phyloP scores from a whole-genome alignment of 2,888 invertebrate species.

The Stenichneumon culpator region DNA sequence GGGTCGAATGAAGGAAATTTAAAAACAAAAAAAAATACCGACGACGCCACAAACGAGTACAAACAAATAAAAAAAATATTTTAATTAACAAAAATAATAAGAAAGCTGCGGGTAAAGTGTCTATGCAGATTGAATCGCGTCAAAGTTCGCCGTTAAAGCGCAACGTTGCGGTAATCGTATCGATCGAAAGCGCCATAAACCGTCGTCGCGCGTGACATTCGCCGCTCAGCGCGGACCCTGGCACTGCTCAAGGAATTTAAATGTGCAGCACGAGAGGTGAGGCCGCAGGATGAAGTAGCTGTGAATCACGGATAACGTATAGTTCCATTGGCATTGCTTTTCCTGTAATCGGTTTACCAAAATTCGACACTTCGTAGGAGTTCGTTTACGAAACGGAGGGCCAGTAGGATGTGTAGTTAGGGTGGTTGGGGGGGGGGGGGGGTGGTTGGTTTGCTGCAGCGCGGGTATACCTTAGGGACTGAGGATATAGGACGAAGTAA shows the following conservation, averaged over 20 bases:
- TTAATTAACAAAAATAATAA: not conserved
- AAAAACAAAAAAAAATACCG: not conserved
- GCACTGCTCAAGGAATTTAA: slow-evolving; percentile 73
- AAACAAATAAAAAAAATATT: slow-evolving; percentile 9
- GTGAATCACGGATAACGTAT: not conserved
- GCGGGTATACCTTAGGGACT: slow-evolving; percentile 13
- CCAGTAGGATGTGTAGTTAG: slow-evolving; percentile 57
- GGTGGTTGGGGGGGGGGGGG: not conserved
- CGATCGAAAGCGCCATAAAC: slow-evolving; percentile 62
- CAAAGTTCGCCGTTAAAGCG: slow-evolving; percentile 43
- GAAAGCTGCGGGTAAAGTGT: not conserved
- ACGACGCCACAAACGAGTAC: not conserved
- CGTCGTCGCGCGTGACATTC: slow-evolving; percentile 57
- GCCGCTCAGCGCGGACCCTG: slow-evolving; percentile 68
- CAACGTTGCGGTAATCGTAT: slow-evolving; percentile 66
- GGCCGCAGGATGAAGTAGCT: slow-evolving; percentile 11
- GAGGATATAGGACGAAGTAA: not conserved
- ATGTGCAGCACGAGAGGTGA: slow-evolving; percentile 75
- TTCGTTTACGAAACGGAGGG: slow-evolving; percentile 27
- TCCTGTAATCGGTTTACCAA: slow-evolving; percentile 22
- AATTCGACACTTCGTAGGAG: slow-evolving; percentile 20
- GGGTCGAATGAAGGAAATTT: not conserved
- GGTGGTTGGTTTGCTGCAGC: not conserved
- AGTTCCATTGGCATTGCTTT: not conserved
- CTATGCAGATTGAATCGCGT: not conserved